These are phyloP conservation scores for Clupea harengus DNA, from an alignment of 2,113 vertebrate species.

Conservation along the genomic window DNA sequence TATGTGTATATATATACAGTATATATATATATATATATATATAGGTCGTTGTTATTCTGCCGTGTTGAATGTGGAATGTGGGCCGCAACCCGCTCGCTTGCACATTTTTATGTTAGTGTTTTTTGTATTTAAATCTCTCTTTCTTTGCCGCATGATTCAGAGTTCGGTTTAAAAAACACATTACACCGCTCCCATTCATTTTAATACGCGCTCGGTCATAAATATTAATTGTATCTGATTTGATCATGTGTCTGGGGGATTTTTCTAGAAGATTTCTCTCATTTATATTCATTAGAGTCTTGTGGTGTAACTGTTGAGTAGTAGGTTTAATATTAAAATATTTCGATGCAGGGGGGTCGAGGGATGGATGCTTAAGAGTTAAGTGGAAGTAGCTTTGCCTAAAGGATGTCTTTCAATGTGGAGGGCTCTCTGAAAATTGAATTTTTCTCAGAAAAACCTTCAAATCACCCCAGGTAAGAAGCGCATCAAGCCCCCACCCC, in stretches of 20 bases:
- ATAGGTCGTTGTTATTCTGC: background rate
- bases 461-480: background rate
- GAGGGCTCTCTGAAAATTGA: slow-evolving; percentile 1
- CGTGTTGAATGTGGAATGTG: background rate
- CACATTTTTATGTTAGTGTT: slow-evolving; percentile 8
- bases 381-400: background rate
- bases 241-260: background rate
- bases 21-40: background rate
- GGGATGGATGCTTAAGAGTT: background rate
- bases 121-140: background rate
- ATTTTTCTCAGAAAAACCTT: background rate
- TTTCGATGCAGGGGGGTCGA: background rate
- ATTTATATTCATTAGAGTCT: background rate
- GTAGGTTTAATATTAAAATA: background rate
- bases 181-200: background rate
- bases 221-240: slow-evolving; percentile 10
- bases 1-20: background rate
- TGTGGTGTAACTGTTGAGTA: slow-evolving; percentile 4
- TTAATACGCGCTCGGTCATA: background rate
- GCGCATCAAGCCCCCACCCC: background rate
- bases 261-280: background rate
- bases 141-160: background rate
- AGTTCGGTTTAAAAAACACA: background rate
- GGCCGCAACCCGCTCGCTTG: background rate
- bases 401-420: background rate